Percentiles rank a stretch among this genome's conserved stretches.
Evolutionary conservation across 2,113 vertebrate species (phyloP).

Genomic region (crab-eating macaque (Macaca fascicularis)): DNA sequence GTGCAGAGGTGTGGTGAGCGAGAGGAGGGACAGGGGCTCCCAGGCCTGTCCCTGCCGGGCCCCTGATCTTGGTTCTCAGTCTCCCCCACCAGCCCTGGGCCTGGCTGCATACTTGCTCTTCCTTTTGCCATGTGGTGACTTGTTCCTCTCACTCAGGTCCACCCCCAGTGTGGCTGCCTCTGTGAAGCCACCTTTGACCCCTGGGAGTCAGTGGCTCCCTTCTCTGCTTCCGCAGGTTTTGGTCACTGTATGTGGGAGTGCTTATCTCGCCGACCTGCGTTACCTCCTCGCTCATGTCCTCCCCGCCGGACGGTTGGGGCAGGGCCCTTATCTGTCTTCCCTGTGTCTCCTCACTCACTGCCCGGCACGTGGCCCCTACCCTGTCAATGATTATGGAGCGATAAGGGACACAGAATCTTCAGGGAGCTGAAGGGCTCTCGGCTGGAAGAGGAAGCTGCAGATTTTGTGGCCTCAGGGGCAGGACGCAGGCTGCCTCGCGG

Average conservation of each 20-base stretch:
- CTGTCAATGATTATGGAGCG: neutral
- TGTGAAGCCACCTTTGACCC: neutral
- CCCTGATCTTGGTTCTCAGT: neutral
- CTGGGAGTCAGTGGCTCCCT: neutral
- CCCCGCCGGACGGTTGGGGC: accelerated
- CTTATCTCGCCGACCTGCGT: neutral
- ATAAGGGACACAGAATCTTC: neutral
- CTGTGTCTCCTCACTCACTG: neutral
- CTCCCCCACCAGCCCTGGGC: neutral
- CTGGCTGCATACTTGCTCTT: neutral
- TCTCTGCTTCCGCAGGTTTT: neutral
- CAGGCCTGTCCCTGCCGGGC: neutral
- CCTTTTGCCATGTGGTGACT: neutral
- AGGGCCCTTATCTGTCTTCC: neutral
- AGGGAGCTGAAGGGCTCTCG: neutral
- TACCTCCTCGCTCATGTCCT: neutral
- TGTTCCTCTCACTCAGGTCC: neutral
- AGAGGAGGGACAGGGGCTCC: neutral
- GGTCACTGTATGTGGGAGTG: neutral
- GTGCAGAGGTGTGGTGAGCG: neutral
- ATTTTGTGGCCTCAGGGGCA: neutral
- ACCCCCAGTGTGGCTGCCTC: neutral
- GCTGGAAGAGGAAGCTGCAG: neutral
- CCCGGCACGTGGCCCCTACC: neutral
- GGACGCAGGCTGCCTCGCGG: neutral